Evolutionary conservation across 1,140 invertebrate genomes (phyloP).

Genomic region (Drosophila suzukii): DNA sequence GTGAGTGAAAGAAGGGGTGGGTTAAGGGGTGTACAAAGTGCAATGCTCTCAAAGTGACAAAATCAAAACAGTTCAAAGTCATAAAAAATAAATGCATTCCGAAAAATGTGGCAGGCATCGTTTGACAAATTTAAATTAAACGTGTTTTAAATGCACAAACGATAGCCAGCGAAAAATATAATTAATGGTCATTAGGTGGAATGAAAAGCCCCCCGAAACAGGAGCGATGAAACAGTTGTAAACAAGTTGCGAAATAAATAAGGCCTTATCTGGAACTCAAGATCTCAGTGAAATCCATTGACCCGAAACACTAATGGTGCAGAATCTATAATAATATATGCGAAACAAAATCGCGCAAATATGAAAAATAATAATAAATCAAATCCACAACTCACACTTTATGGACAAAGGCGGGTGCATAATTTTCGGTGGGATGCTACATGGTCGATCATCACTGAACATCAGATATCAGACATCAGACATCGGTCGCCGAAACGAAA

Average conservation of each 20-base stretch:
- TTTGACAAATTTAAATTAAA: slow-evolving; percentile 78
- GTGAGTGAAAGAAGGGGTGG: not conserved
- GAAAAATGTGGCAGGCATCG: slow-evolving; percentile 67
- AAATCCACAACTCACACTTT: slow-evolving; percentile 35
- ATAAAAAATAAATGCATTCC: slow-evolving; percentile 62
- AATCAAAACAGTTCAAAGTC: slow-evolving; percentile 67
- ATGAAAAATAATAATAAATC: slow-evolving; percentile 26
- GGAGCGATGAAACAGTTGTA: slow-evolving; percentile 40
- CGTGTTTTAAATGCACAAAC: slow-evolving; percentile 76
- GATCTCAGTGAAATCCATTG: slow-evolving; percentile 29
- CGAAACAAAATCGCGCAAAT: slow-evolving; percentile 8
- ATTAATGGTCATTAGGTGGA: slow-evolving; percentile 56
- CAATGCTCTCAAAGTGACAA: slow-evolving; percentile 61
- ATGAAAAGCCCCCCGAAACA: slow-evolving; percentile 33
- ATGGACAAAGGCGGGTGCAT: slow-evolving; percentile 47
- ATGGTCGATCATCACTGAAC: slow-evolving; percentile 25
- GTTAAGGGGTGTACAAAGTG: slow-evolving; percentile 18
- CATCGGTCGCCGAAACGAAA: slow-evolving; percentile 30
- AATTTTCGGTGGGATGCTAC: slow-evolving; percentile 53
- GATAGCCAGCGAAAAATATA: slow-evolving; percentile 43
- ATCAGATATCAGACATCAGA: not conserved
- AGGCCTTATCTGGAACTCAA: slow-evolving; percentile 12
- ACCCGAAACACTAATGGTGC: slow-evolving; percentile 30
- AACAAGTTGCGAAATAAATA: slow-evolving; percentile 42
- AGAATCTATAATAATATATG: slow-evolving; percentile 31